Percentiles rank a stretch among this genome's conserved stretches.
Evolutionary conservation across 2,888 invertebrate species (phyloP).

Genomic region (Troilus luridus): DNA sequence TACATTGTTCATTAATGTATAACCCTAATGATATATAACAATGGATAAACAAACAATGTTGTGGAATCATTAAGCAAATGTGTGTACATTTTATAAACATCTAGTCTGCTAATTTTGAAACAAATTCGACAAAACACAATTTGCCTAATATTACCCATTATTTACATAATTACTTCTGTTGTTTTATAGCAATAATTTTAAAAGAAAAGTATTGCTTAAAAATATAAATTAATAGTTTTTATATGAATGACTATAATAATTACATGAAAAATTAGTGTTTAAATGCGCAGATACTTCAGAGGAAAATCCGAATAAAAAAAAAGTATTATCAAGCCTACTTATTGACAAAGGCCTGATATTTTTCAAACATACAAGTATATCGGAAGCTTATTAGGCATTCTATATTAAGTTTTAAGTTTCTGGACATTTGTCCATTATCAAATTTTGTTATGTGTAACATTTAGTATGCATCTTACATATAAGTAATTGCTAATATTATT

Average conservation of each 20-base stretch:
- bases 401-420: no score
- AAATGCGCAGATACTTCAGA: not conserved
- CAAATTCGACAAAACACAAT: constrained; percentile 53
- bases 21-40: constrained; percentile 58
- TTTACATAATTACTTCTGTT: not conserved
- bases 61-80: constrained; percentile 60
- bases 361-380: no score
- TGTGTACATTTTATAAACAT: constrained; percentile 60
- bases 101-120: constrained; percentile 58
- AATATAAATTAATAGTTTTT: constrained; percentile 30
- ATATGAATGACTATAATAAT: not conserved
- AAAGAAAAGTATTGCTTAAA: not conserved
- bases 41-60: constrained; percentile 60
- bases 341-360: no score
- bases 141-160: constrained; percentile 54
- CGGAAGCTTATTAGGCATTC: no score
- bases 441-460: no score
- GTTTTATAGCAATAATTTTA: constrained; percentile 14
- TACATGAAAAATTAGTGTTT: constrained; percentile 14
- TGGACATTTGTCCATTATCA: no score
- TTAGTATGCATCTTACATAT: no score
- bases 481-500: no score
- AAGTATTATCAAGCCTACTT: not conserved
- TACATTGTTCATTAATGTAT: constrained; percentile 58
- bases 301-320: not conserved